These are phyloP conservation scores for Lucifuga dentata DNA, from an alignment of 2,113 vertebrate species.

Conservation along the genomic window DNA sequence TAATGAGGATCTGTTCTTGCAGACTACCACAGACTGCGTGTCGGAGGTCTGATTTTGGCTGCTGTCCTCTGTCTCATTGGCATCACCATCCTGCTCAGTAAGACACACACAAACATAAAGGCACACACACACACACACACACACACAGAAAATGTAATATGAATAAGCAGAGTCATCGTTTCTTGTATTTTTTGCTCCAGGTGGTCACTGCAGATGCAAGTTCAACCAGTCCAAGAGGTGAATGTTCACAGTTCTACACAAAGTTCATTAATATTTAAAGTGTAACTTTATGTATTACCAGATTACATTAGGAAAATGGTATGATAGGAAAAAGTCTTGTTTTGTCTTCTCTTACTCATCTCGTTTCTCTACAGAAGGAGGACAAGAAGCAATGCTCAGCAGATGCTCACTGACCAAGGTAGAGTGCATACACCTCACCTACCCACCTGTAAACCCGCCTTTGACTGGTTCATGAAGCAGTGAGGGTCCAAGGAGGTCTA, in stretches of 20 bases:
- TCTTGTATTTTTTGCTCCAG: constrained; percentile 67
- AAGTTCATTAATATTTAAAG: neutral
- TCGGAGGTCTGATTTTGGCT: constrained; percentile 87
- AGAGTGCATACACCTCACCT: neutral
- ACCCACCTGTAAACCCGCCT: neutral
- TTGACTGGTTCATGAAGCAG: too few species aligned
- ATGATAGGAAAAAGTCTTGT: neutral
- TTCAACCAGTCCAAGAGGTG: constrained; percentile 88
- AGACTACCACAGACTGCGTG: constrained; percentile 88
- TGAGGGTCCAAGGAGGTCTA: too few species aligned
- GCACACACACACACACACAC: constrained; percentile 14
- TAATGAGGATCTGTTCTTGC: constrained; percentile 12
- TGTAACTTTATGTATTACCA: neutral
- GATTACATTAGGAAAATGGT: neutral
- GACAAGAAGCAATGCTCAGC: constrained; percentile 79
- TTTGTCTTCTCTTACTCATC: neutral
- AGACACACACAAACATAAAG: constrained; percentile 70
- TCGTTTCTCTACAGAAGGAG: constrained; percentile 73
- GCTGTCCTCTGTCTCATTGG: constrained; percentile 87
- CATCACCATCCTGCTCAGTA: constrained; percentile 89
- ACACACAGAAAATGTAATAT: neutral
- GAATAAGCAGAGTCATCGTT: neutral
- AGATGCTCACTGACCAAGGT: constrained; percentile 84
- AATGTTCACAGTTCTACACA: neutral
- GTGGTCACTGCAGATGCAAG: constrained; percentile 91